phyloP scores from a whole-genome alignment of 2,797 vertebrate species.

The Hippoglossus hippoglossus region DNA sequence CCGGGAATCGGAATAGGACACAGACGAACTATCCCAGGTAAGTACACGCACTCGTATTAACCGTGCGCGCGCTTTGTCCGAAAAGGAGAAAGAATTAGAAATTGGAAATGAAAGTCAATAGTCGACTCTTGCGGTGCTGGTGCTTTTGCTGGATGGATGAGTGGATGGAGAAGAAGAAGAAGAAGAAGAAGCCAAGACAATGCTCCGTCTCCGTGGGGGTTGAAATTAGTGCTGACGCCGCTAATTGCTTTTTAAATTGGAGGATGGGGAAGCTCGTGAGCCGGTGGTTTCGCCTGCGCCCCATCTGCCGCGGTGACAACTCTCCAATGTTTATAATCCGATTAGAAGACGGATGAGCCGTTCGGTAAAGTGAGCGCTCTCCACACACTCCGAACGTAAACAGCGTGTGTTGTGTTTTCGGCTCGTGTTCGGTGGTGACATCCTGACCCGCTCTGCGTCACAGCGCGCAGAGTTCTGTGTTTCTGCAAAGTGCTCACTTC shows the following conservation, averaged over 20 bases:
- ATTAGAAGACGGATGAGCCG: conserved; percentile 55
- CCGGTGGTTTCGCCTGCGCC: conserved; percentile 34
- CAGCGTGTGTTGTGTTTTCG: not conserved
- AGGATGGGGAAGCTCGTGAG: conserved; percentile 26
- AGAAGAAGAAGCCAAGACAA: conserved; percentile 38
- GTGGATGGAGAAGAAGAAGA: conserved; percentile 17
- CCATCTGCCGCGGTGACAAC: conserved; percentile 70
- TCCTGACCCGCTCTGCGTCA: conserved; percentile 29
- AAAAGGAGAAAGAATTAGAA: not conserved
- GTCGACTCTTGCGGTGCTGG: conserved; percentile 9
- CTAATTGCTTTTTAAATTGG: conserved; percentile 72
- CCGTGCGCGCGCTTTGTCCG: not conserved
- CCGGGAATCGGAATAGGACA: conserved; percentile 51
- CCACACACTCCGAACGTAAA: conserved; percentile 1
- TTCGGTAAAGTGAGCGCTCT: conserved; percentile 44
- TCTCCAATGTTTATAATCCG: conserved; percentile 71
- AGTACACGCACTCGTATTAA: not conserved
- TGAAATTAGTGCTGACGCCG: conserved; percentile 42
- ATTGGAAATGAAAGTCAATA: conserved; percentile 26
- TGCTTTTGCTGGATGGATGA: not conserved
- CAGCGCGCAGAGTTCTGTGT: conserved; percentile 23
- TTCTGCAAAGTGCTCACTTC: conserved; percentile 62
- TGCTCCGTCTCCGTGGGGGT: conserved; percentile 33
- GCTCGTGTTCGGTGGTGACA: conserved; percentile 1
- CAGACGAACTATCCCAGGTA: conserved; percentile 59